Percentiles rank a stretch among this genome's conserved stretches.
These are phyloP conservation scores for Saxidomus purpurata DNA, from an alignment of 1,140 invertebrate species.

Conservation along the genomic window DNA sequence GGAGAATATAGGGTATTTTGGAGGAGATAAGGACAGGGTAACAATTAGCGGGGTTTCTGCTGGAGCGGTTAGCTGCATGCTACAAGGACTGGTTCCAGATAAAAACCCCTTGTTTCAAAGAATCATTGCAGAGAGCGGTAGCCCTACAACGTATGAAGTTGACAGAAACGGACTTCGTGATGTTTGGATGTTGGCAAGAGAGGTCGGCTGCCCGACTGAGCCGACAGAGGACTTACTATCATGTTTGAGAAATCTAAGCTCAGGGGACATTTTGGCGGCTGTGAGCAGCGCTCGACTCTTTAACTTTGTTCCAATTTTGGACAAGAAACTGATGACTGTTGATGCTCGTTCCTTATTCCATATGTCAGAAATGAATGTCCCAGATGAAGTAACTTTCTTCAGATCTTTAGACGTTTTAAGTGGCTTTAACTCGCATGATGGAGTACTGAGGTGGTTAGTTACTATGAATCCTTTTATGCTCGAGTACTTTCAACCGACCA, in stretches of 20 bases:
- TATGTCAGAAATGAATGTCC: neutral
- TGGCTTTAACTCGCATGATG: constrained; percentile 51
- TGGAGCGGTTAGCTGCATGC: constrained; percentile 86
- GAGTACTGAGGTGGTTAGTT: neutral
- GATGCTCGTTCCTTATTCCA: neutral
- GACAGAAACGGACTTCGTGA: neutral
- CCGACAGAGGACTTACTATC: neutral
- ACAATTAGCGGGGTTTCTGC: constrained; percentile 95
- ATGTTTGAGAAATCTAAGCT: constrained; percentile 25
- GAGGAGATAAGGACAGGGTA: constrained; percentile 90
- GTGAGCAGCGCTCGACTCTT: neutral
- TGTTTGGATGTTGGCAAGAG: neutral
- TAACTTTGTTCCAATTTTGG: constrained; percentile 35
- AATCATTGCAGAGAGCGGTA: constrained; percentile 57
- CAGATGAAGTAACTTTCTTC: constrained; percentile 46
- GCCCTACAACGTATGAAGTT: neutral
- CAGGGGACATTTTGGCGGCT: neutral
- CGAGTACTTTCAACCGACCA: neutral
- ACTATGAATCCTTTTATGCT: neutral
- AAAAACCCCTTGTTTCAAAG: constrained; percentile 64
- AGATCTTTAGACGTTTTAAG: constrained; percentile 37
- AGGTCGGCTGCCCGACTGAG: neutral
- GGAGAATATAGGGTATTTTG: constrained; percentile 91
- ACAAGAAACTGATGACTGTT: constrained; percentile 10
- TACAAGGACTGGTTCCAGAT: constrained; percentile 33